phyloP scores from a whole-genome alignment of 2,113 vertebrate genomes.

The Ariopsis seemanni region DNA sequence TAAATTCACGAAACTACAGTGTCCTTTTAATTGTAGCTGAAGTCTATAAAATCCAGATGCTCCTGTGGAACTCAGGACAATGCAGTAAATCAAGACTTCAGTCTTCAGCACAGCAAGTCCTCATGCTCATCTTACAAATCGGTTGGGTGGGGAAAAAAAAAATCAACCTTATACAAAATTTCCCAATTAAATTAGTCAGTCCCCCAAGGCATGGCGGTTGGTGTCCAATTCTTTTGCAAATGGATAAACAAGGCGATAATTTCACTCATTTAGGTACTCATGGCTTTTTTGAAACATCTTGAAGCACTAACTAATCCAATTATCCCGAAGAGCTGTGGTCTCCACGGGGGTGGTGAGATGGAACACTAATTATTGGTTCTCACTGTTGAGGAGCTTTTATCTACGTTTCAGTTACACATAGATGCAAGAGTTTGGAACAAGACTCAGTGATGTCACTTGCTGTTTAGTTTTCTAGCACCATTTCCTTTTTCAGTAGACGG shows the following conservation, averaged over 20 bases:
- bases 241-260: conserved; percentile 11
- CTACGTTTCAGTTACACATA: background rate
- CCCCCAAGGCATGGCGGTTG: background rate
- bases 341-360: background rate
- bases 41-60: background rate
- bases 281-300: background rate
- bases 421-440: background rate
- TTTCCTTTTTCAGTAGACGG: background rate
- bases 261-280: background rate
- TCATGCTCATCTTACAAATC: background rate
- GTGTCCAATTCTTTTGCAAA: background rate
- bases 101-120: background rate
- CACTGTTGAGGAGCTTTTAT: background rate
- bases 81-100: background rate
- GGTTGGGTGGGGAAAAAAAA: background rate
- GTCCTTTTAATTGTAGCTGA: background rate
- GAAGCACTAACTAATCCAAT: background rate
- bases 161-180: background rate
- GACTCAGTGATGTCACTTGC: background rate
- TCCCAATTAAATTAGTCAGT: conserved; percentile 2
- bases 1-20: background rate
- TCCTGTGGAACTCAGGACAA: background rate
- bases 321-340: background rate
- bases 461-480: background rate
- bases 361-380: background rate